Conservation (phyloP, 2,888 invertebrate species). For the Malacosoma neustria region DNA sequence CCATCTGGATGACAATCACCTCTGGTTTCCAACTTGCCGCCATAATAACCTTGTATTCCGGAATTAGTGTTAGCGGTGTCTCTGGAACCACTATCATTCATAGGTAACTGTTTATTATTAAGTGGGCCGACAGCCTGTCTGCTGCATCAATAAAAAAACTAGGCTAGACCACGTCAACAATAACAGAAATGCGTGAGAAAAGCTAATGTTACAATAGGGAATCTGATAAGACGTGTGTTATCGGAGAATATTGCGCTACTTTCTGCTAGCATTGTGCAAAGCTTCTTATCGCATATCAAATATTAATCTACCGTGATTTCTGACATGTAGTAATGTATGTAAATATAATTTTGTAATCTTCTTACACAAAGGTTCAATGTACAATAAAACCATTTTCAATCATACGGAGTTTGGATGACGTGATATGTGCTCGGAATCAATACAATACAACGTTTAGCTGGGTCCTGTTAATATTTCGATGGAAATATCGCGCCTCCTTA, state of each 20-base stretch:
- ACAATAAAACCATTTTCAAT: background rate
- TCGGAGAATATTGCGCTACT: constrained; percentile 36
- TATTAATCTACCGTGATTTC: constrained; percentile 58
- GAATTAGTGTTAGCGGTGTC: constrained; percentile 2
- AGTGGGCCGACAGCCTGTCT: too few relatives aligned
- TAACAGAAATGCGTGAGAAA: constrained; percentile 23
- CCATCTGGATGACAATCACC: too few relatives aligned
- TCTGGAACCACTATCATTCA: too few relatives aligned
- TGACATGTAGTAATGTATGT: constrained; percentile 4
- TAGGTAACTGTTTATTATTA: too few relatives aligned
- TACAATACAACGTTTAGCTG: constrained; percentile 32
- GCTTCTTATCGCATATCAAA: constrained; percentile 50
- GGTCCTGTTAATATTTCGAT: constrained; percentile 38
- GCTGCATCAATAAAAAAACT: background rate
- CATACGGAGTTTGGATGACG: constrained; percentile 1
- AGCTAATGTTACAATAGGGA: constrained; percentile 19
- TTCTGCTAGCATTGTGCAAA: constrained; percentile 34
- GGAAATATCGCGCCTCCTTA: constrained; percentile 39
- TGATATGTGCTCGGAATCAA: background rate
- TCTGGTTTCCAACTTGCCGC: too few relatives aligned
- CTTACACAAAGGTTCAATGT: constrained; percentile 9
- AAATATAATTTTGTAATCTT: constrained; percentile 6
- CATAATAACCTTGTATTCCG: too few relatives aligned
- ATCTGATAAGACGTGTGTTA: constrained; percentile 44
- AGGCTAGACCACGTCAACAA: too few relatives aligned